Conservation (phyloP, 2,113 vertebrate genomes). For the Amphiprion ocellaris region DNA sequence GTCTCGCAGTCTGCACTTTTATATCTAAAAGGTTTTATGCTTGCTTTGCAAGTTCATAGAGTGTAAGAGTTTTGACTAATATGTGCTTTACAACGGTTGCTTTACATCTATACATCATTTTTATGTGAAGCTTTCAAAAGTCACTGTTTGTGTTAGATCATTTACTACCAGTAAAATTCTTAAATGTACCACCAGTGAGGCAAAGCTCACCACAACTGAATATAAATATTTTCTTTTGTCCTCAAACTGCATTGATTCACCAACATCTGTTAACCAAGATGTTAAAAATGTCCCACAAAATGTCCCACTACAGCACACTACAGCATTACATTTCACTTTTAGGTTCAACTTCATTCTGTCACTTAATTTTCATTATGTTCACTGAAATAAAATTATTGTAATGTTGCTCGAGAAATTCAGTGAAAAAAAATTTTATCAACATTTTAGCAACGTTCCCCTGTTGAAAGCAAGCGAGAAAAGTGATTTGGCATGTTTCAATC, state of each 20-base stretch:
- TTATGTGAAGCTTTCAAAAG: constrained; percentile 20
- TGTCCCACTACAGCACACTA: neutral
- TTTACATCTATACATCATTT: neutral
- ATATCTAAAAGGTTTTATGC: constrained; percentile 58
- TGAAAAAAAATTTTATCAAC: no score
- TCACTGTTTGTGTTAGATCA: neutral
- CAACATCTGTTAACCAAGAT: neutral
- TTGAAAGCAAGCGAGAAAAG: no score
- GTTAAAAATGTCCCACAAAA: neutral
- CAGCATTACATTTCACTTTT: neutral
- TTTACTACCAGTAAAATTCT: neutral
- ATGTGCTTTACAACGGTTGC: neutral
- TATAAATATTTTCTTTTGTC: neutral
- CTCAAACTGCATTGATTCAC: neutral
- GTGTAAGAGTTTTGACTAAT: constrained; percentile 23
- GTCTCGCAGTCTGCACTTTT: constrained; percentile 49
- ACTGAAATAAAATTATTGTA: neutral
- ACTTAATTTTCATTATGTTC: neutral
- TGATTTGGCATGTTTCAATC: no score
- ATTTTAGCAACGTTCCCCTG: no score
- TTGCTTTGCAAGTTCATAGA: constrained; percentile 44
- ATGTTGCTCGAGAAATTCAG: neutral
- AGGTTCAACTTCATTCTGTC: neutral
- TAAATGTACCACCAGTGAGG: neutral
- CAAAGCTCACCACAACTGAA: neutral